Conservation (phyloP, 2,113 vertebrate genomes). For the Ceyx cyanopectus region DNA sequence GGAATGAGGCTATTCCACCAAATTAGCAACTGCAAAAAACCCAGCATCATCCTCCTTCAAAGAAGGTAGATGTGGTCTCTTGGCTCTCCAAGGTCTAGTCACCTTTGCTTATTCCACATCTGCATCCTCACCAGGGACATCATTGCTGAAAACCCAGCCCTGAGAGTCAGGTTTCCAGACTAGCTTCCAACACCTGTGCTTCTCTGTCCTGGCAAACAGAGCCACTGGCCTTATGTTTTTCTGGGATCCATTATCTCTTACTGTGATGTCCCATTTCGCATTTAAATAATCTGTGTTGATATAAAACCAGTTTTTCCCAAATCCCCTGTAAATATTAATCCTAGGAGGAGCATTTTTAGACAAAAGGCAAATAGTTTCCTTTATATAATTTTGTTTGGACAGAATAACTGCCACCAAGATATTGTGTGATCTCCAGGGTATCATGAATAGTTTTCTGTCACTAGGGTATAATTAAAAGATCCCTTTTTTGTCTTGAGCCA, state of each 20-base stretch:
- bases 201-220: not conserved
- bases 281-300: not conserved
- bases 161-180: not conserved
- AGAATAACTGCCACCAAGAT: not conserved
- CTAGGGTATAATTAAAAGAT: constrained; percentile 6
- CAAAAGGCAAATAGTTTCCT: not conserved
- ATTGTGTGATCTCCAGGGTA: not conserved
- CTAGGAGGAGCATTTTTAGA: not conserved
- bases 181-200: not conserved
- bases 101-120: not conserved
- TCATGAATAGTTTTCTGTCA: not conserved
- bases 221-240: not conserved
- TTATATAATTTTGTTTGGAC: not conserved
- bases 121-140: not conserved
- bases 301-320: not conserved
- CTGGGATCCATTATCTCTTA: not conserved
- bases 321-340: not conserved
- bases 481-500: not conserved
- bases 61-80: not conserved
- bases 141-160: not conserved
- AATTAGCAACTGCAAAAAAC: not conserved
- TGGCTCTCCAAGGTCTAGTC: not conserved
- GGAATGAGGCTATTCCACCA: not conserved
- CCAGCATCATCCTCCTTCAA: not conserved
- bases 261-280: not conserved